phyloP scores from a whole-genome alignment of 2,888 invertebrate species.

The Spilarctia lutea region DNA sequence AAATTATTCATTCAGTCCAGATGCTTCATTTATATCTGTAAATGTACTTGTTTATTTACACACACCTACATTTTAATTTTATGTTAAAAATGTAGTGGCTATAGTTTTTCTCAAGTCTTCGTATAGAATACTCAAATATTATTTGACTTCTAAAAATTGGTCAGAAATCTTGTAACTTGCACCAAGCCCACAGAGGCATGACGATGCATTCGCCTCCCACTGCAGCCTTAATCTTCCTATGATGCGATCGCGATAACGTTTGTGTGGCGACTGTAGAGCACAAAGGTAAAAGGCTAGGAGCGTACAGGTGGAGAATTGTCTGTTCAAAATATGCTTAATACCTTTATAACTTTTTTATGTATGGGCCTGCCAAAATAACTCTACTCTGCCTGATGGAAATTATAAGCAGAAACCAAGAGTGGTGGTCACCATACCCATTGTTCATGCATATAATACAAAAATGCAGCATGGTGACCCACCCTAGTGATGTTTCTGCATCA shows the following conservation, averaged over 20 bases:
- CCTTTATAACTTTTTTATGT: neutral
- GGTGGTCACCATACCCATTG: no score
- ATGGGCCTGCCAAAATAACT: no score
- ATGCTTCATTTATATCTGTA: neutral
- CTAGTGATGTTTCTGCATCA: no score
- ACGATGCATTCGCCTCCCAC: slow-evolving; percentile 80
- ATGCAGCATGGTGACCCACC: no score
- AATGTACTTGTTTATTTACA: neutral
- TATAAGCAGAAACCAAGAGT: no score
- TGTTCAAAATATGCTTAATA: neutral
- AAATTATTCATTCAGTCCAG: slow-evolving; percentile 14
- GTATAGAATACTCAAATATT: neutral
- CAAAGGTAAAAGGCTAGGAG: slow-evolving; percentile 15
- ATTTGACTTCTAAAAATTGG: neutral
- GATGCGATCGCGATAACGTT: slow-evolving; percentile 80
- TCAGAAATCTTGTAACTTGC: slow-evolving; percentile 47
- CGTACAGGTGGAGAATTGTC: slow-evolving; percentile 22
- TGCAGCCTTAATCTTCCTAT: slow-evolving; percentile 78
- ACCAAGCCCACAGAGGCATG: slow-evolving; percentile 73
- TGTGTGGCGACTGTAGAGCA: slow-evolving; percentile 65
- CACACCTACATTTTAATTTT: neutral
- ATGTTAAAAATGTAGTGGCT: neutral
- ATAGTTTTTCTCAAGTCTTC: neutral
- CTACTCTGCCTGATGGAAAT: no score
- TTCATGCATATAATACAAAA: no score